These are phyloP conservation scores for Macrochelys suwanniensis DNA, from an alignment of 2,797 vertebrate genomes.

Conservation along the genomic window DNA sequence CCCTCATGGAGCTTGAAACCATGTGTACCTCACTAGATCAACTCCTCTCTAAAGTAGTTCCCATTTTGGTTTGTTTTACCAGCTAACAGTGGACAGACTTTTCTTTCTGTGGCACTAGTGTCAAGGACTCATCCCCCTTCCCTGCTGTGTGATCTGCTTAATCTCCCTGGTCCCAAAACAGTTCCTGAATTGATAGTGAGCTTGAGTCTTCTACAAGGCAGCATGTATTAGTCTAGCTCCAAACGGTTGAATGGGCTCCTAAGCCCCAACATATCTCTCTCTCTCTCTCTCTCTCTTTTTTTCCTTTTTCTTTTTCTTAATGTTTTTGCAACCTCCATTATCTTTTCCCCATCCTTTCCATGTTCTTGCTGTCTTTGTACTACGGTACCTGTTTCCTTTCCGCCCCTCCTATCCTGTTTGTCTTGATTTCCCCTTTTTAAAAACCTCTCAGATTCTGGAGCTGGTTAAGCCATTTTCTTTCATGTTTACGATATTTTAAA, in stretches of 20 bases:
- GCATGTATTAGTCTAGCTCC: background rate
- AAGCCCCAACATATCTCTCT: background rate
- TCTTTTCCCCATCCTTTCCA: background rate
- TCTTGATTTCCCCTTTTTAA: background rate
- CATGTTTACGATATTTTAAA: background rate
- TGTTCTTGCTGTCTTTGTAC: background rate
- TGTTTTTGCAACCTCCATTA: background rate
- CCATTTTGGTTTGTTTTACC: background rate
- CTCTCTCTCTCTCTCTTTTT: accelerated
- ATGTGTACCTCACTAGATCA: background rate
- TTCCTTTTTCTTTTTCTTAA: background rate
- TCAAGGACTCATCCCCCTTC: background rate
- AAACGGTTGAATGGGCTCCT: background rate
- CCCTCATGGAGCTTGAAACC: background rate
- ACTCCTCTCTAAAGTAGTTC: background rate
- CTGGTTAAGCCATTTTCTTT: background rate
- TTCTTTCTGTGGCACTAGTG: background rate
- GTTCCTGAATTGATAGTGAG: background rate
- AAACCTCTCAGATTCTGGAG: background rate
- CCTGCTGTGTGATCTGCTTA: background rate
- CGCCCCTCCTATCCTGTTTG: background rate
- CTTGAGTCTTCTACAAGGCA: background rate
- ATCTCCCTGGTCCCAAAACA: background rate
- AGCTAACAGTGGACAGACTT: background rate
- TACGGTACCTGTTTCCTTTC: background rate